Percentiles rank a stretch among this genome's conserved stretches.
phyloP scores from a whole-genome alignment of 2,113 vertebrate species.

The Opisthocomus hoazin region DNA sequence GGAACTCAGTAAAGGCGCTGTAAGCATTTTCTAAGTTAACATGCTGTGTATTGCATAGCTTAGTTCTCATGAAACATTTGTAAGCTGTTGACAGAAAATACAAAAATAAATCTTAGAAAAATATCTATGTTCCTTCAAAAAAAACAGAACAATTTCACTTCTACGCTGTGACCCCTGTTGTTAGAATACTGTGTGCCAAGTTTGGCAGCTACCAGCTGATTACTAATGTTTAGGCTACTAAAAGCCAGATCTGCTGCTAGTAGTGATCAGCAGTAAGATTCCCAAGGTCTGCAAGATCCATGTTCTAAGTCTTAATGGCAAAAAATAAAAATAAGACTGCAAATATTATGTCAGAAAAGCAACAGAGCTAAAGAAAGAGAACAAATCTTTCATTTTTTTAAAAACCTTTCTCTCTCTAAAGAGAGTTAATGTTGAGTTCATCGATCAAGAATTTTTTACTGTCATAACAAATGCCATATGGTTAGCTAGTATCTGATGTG shows the following conservation, averaged over 20 bases:
- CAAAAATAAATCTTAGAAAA: neutral
- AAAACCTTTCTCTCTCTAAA: neutral
- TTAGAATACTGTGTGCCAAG: neutral
- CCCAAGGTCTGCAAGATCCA: neutral
- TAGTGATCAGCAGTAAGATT: neutral
- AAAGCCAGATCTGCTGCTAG: neutral
- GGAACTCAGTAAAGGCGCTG: neutral
- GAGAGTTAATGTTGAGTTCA: neutral
- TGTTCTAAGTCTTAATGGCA: neutral
- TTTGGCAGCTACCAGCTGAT: neutral
- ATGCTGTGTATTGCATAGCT: neutral
- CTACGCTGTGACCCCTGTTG: accelerated
- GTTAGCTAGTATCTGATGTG: neutral
- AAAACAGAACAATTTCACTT: neutral
- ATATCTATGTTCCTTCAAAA: neutral
- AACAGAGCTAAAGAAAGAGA: neutral
- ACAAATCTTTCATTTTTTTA: neutral
- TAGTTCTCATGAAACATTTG: neutral
- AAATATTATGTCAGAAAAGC: neutral
- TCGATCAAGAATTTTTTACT: neutral
- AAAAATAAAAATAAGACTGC: neutral
- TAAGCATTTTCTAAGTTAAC: neutral
- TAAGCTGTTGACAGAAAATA: neutral
- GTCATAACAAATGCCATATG: neutral
- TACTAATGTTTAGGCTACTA: neutral